Evolutionary conservation across 2,797 vertebrate genomes (phyloP), one percentile per base, ranked within the genome.

Genomic region (Rhynchonycteris naso): DNA sequence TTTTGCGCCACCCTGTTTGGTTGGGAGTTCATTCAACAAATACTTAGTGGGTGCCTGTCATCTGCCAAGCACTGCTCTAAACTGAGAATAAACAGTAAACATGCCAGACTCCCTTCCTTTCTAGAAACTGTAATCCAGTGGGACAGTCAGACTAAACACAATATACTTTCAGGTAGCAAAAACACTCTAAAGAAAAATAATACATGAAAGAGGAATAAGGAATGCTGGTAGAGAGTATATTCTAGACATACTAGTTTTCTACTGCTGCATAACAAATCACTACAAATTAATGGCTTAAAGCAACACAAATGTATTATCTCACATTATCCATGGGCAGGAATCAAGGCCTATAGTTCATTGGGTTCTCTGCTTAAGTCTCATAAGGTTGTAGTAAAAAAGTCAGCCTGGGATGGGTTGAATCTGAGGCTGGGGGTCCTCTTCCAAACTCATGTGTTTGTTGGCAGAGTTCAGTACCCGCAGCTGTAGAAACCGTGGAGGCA

Each of bases 21-120:
- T 94, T 92, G 8, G 43, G 43, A 43, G 43, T 88, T 94, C 85
- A 93, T 84, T 90, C 88, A 88, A 78, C 68, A 90, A 63, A n/a
- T 78, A 90, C 72, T 93, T 96, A 56, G 26, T 30, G 47, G 91
- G 33, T 80, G 63, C 75, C 72, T 89, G 91, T 59, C 81, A 43
- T 69, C 54, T 83, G 22, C 59, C 65, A 75, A 56, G 74, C 16
- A 63, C 13, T 54, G 26, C 61, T 90, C 72, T 63, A 47, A 84
- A 7, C 66, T 75, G 65, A 28, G 38, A 50, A 83, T 81, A 14
- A 63, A 18, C 1, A 74, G 68, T 43, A 65, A 87, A 78, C 30
- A 65, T 87, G 24, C 30, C 63, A 58, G 59, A 43, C 47, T 88
- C 61, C 68, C 69, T 93, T 87, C 11, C 76, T 8, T 80, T 52